Evolutionary conservation across 1,140 invertebrate genomes (phyloP).

Genomic region (Lithobius niger): DNA sequence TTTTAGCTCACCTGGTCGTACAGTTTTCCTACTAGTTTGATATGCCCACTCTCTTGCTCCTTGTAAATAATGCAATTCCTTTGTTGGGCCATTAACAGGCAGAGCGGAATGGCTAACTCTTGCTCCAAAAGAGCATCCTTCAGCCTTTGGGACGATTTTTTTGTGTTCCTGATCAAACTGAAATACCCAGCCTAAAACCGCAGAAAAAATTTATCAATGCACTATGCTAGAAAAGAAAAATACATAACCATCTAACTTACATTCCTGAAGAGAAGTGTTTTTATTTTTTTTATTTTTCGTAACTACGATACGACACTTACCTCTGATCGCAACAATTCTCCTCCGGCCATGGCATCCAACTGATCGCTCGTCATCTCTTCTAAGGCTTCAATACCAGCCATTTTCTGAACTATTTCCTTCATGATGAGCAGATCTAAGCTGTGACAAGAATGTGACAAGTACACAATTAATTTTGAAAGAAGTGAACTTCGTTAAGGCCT

Average conservation of each 20-base stretch:
- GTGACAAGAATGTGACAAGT: constrained; percentile 26
- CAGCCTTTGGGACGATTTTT: constrained; percentile 86
- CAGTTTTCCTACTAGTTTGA: constrained; percentile 70
- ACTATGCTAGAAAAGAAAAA: constrained; percentile 12
- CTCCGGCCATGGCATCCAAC: constrained; percentile 88
- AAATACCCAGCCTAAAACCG: constrained; percentile 79
- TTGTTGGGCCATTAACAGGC: constrained; percentile 92
- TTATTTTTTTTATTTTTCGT: no score
- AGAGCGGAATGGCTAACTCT: constrained; percentile 81
- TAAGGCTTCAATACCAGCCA: constrained; percentile 93
- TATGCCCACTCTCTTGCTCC: constrained; percentile 71
- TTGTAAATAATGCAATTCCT: constrained; percentile 82
- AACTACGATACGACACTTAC: no score
- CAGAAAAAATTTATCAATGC: constrained; percentile 7
- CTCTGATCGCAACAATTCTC: constrained; percentile 86
- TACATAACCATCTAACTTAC: no score
- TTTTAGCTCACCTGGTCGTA: constrained; percentile 35
- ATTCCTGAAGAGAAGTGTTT: no score
- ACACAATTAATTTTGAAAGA: no score
- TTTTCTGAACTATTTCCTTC: constrained; percentile 97
- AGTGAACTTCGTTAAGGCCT: no score
- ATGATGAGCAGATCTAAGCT: constrained; percentile 88
- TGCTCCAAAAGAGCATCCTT: constrained; percentile 89
- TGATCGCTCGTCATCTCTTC: constrained; percentile 95
- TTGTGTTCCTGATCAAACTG: constrained; percentile 89